phyloP scores from a whole-genome alignment of 2,113 vertebrate genomes.

The Edolisoma coerulescens region DNA sequence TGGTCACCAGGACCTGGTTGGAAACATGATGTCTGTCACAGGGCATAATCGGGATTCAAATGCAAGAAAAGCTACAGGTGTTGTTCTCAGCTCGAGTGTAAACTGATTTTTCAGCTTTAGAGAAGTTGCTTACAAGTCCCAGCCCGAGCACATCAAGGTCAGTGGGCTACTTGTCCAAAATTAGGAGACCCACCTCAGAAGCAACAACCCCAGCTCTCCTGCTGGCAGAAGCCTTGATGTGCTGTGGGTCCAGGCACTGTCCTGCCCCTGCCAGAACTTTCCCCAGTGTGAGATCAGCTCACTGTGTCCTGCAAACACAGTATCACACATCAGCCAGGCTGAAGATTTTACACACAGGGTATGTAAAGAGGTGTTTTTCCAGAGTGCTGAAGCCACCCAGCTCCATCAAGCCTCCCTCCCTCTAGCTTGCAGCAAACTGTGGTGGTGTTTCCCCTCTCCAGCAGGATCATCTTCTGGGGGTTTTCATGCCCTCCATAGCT shows the following conservation, averaged over 20 bases:
- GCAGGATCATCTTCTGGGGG: not conserved
- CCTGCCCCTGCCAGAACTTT: not conserved
- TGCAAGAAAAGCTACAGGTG: rapidly evolving
- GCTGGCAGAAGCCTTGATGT: rapidly evolving
- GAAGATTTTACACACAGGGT: rapidly evolving
- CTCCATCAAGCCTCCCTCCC: not conserved
- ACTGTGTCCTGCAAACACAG: rapidly evolving
- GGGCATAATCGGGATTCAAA: not conserved
- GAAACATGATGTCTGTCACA: not conserved
- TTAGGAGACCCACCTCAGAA: not conserved
- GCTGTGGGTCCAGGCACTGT: rapidly evolving
- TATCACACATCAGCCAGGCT: not conserved
- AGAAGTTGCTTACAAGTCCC: not conserved
- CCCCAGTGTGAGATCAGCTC: rapidly evolving
- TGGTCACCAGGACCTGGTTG: not conserved
- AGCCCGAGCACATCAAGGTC: rapidly evolving
- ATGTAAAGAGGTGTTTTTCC: not conserved
- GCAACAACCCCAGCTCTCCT: not conserved
- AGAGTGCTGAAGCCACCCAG: not conserved
- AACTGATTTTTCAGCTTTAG: not conserved
- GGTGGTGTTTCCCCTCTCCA: not conserved
- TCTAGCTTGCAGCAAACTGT: rapidly evolving
- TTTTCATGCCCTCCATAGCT: not conserved
- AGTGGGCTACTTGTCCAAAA: not conserved
- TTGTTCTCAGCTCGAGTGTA: rapidly evolving